phyloP scores from a whole-genome alignment of 1,140 invertebrate species.

The Phortica variegata region DNA sequence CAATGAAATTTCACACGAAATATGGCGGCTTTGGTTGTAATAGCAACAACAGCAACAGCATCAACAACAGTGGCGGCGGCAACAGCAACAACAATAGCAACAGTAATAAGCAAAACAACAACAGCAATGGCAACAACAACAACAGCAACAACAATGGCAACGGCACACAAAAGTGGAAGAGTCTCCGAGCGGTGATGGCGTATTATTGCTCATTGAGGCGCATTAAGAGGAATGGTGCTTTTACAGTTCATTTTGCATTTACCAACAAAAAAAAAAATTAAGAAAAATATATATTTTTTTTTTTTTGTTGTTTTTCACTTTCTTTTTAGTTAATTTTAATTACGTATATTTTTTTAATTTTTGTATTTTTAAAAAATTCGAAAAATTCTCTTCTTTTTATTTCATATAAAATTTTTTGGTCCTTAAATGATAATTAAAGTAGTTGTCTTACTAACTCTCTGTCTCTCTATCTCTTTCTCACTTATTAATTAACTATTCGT shows the following conservation, averaged over 20 bases:
- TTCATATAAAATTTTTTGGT: no score
- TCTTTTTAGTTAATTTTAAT: not conserved
- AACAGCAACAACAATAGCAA: not conserved
- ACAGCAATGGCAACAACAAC: not conserved
- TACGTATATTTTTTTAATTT: not conserved
- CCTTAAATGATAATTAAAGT: not conserved
- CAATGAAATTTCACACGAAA: no score
- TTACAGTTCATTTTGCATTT: conserved; percentile 20
- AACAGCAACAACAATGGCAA: conserved; percentile 26
- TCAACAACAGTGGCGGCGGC: conserved; percentile 1
- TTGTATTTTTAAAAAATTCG: not conserved
- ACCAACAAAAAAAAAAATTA: not conserved
- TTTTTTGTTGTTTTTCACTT: not conserved
- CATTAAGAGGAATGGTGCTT: conserved; percentile 76
- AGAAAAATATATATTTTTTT: not conserved
- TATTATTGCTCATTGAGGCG: conserved; percentile 82
- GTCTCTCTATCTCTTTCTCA: no score
- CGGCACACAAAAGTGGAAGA: conserved; percentile 79
- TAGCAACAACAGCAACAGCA: no score
- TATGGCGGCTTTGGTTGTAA: no score
- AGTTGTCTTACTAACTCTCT: no score
- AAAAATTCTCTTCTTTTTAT: not conserved
- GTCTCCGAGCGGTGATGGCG: conserved; percentile 80
- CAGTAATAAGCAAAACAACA: not conserved
- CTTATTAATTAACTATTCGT: conserved; percentile 16